Base-by-base conservation (phyloP, 2,888 invertebrate species). In the Caenorhabditis uteleia region DNA sequence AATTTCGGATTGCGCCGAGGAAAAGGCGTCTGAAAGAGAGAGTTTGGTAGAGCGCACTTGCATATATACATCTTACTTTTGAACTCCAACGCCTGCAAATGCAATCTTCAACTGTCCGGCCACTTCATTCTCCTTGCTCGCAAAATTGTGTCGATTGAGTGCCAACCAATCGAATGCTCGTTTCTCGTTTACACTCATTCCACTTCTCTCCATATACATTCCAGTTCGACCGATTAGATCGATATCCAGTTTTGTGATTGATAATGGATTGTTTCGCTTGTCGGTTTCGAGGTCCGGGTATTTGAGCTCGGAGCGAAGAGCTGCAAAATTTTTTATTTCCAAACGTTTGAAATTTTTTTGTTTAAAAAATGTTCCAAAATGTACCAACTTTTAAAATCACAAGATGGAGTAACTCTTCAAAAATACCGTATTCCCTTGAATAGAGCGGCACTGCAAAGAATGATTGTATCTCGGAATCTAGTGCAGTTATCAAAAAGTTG, bases 191-290 rank as follows among this genome's bases (percentile, higher is more conserved):
- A 21, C 26, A 23, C 14, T 8, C 62, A 57, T 50, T 26, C 55
- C 55, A 25, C 23, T 26, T n/a, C 61, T n/a, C 31, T 62, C 62
- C 43, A 62, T 14, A 25, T 62, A 62, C 62, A 62, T 62, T 39
- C 62, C 62, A 29, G 53, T 53, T 16, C 62, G 25, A 18, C 62
- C 57, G n/a, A 62, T 29, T 34, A 57, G 23, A 40, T 62, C 62
- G 20, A 36, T 38, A 34, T 62, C 50, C 20, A 62, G 51, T 38
- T 38, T 6, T n/a, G 7, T 12, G 7, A 21, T 18, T 7, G 38
- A 8, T 21, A 39, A 38, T 8, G 48, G 48, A 43, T 43, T n/a
- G n/a, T n/a, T n/a, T n/a, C n/a, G n/a, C n/a, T n/a, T n/a, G n/a
- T n/a, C n/a, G n/a, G n/a, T n/a, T n/a, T n/a, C n/a, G n/a, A n/a